phyloP scores from a whole-genome alignment of 2,797 vertebrate genomes.

The Catamblyrhynchus diadema region DNA sequence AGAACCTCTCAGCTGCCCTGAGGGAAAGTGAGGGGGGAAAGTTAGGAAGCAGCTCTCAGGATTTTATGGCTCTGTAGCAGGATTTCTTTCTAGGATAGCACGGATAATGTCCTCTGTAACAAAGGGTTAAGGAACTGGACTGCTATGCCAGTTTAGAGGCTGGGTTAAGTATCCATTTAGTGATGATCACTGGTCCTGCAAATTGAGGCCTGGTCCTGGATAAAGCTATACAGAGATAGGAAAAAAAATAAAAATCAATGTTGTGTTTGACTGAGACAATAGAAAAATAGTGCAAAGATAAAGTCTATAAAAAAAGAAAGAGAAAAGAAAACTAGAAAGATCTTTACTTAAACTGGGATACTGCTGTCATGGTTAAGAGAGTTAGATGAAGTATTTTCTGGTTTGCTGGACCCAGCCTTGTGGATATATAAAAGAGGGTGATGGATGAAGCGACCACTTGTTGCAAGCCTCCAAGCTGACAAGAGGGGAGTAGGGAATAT shows the following conservation, averaged over 20 bases:
- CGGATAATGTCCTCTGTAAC: not conserved
- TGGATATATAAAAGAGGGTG: not conserved
- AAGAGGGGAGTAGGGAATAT: not conserved
- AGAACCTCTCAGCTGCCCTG: not conserved
- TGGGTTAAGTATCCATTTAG: not conserved
- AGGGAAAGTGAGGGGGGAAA: not conserved
- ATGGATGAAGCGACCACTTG: slow-evolving; percentile 23
- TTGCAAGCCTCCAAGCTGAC: slow-evolving; percentile 21
- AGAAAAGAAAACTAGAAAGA: not conserved
- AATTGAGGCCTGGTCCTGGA: not conserved
- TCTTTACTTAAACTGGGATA: not conserved
- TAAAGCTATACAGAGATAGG: not conserved
- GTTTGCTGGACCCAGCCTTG: not conserved
- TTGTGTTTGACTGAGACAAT: not conserved
- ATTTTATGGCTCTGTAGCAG: not conserved
- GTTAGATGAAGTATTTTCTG: not conserved
- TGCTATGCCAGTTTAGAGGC: not conserved
- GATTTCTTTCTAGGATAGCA: not conserved
- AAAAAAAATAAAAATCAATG: not conserved
- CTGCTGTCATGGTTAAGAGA: not conserved
- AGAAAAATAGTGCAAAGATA: not conserved
- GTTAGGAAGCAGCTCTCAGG: not conserved
- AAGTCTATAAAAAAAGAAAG: not conserved
- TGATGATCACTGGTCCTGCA: not conserved
- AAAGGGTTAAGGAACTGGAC: not conserved